Percentiles rank a stretch among this genome's conserved stretches.
phyloP scores from a whole-genome alignment of 1,140 invertebrate species.

The Danaus plexippus region DNA sequence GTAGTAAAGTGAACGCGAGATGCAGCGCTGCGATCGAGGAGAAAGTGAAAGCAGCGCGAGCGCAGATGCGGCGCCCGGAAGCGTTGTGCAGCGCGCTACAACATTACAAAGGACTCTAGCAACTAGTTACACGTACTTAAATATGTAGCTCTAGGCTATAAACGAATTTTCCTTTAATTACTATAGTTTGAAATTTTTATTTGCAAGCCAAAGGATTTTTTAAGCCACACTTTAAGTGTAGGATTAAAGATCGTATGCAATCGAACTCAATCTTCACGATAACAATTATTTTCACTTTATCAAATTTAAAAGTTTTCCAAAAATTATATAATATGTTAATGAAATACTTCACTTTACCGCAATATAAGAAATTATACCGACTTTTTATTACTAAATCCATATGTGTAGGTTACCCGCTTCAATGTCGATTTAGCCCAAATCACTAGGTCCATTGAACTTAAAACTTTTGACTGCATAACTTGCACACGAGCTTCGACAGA shows the following conservation, averaged over 20 bases:
- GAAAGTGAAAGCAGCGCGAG: conserved; percentile 66
- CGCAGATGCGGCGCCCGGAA: conserved; percentile 66
- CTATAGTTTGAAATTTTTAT: too few relatives aligned
- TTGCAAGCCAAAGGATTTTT: too few relatives aligned
- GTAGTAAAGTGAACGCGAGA: conserved; percentile 47
- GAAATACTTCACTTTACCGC: conserved; percentile 12
- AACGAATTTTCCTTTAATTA: too few relatives aligned
- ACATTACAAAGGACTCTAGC: conserved; percentile 48
- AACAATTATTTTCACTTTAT: too few relatives aligned
- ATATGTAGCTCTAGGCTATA: too few relatives aligned
- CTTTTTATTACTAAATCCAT: conserved; percentile 69
- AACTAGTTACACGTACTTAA: conserved; percentile 18
- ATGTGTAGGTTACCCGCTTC: conserved; percentile 55
- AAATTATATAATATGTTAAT: too few relatives aligned
- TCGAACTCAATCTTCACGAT: too few relatives aligned
- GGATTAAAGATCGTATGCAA: too few relatives aligned
- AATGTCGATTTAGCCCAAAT: conserved; percentile 38
- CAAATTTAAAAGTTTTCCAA: too few relatives aligned
- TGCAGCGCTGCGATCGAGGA: conserved; percentile 48
- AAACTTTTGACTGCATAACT: neutral
- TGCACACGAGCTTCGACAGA: too few relatives aligned
- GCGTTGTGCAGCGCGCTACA: conserved; percentile 33
- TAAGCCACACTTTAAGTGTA: too few relatives aligned
- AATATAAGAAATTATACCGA: conserved; percentile 60
- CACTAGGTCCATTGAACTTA: conserved; percentile 20